Percentiles rank a stretch among this genome's conserved stretches.
These are phyloP conservation scores for Chromobotia macracanthus DNA, from an alignment of 2,797 vertebrate genomes.

Conservation along the genomic window DNA sequence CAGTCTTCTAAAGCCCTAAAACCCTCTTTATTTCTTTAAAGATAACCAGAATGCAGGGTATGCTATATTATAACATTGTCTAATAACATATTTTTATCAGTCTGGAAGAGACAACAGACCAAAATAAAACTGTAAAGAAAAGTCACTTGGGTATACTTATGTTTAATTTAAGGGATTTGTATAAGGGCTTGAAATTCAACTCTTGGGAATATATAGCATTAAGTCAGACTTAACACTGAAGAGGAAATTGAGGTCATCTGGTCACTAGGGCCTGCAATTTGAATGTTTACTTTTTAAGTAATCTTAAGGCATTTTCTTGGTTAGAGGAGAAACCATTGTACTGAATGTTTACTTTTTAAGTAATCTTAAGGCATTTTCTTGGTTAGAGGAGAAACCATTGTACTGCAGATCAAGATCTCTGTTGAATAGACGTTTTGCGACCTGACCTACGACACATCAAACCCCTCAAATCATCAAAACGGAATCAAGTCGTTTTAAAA, in stretches of 20 bases:
- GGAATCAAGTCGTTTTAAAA: background rate
- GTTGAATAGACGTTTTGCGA: background rate
- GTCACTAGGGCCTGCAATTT: slow-evolving; percentile 23
- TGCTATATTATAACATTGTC: background rate
- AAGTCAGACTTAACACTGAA: background rate
- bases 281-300: slow-evolving; percentile 35
- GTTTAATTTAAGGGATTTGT: slow-evolving; percentile 2
- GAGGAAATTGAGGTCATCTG: slow-evolving; percentile 40
- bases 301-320: background rate
- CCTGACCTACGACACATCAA: background rate
- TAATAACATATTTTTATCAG: background rate
- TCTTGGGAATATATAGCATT: background rate
- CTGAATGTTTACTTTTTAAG: slow-evolving; percentile 33
- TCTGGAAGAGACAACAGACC: background rate
- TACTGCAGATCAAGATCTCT: background rate
- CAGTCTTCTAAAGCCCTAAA: too few species aligned
- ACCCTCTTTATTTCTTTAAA: slow-evolving; percentile 58
- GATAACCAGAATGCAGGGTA: slow-evolving; percentile 9
- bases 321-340: background rate
- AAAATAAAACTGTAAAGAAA: background rate
- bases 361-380: background rate
- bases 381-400: background rate
- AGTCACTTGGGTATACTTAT: background rate
- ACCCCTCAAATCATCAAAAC: background rate
- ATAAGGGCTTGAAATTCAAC: slow-evolving; percentile 13